Evolutionary conservation across 2,113 vertebrate genomes (phyloP).

Genomic region (Oncorhynchus keta): DNA sequence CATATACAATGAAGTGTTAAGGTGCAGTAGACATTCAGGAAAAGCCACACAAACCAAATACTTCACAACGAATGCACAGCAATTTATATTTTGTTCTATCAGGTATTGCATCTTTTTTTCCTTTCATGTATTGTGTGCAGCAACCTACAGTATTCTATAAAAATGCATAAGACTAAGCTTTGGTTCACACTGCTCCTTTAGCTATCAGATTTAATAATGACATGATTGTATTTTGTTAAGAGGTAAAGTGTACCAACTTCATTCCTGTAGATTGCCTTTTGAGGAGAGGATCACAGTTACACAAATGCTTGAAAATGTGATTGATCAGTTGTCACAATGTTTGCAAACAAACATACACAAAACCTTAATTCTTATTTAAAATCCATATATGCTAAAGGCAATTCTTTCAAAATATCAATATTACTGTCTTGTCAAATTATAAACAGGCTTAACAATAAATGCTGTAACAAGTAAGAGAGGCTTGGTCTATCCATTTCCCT

Average conservation of each 20-base stretch:
- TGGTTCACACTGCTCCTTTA: conserved; percentile 77
- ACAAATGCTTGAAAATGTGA: conserved; percentile 20
- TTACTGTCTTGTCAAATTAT: conserved; percentile 33
- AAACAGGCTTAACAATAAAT: conserved; percentile 51
- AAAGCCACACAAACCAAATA: conserved; percentile 60
- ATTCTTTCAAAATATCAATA: conserved; percentile 29
- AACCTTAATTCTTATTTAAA: conserved; percentile 34
- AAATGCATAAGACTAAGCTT: conserved; percentile 86
- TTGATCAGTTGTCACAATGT: conserved; percentile 17
- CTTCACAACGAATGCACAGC: conserved; percentile 73
- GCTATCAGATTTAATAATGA: conserved; percentile 34
- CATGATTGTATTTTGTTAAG: conserved; percentile 36
- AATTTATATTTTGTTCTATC: conserved; percentile 75
- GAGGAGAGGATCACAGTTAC: not conserved
- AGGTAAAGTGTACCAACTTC: conserved; percentile 45
- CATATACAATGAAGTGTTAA: conserved; percentile 53
- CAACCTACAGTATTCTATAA: conserved; percentile 69
- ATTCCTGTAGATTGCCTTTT: conserved; percentile 30
- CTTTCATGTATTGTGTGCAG: conserved; percentile 54
- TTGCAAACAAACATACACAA: conserved; percentile 42
- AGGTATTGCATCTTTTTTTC: conserved; percentile 63
- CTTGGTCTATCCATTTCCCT: conserved; percentile 51
- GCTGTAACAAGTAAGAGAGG: conserved; percentile 46
- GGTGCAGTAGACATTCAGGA: conserved; percentile 39
- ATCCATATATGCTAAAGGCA: conserved; percentile 52